Conservation (phyloP, 2,888 invertebrate species). For the Tetheella fluctuosa region DNA sequence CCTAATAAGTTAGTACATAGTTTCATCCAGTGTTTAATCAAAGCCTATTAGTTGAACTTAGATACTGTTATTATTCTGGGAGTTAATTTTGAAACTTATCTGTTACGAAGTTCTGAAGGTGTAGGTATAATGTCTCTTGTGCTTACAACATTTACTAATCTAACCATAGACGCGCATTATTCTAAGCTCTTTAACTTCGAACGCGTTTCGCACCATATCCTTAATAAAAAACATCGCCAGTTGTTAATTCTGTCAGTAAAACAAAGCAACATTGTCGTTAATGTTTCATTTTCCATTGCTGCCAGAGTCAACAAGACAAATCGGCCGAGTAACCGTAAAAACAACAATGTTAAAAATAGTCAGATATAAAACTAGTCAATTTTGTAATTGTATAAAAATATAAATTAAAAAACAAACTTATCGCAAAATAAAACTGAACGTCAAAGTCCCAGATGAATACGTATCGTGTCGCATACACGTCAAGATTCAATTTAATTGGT, state of each 20-base stretch:
- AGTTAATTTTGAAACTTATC: constrained; percentile 1
- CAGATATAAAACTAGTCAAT: neutral
- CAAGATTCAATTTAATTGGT: neutral
- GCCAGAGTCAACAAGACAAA: neutral
- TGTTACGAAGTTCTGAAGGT: neutral
- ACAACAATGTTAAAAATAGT: neutral
- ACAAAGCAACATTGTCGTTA: constrained; percentile 2
- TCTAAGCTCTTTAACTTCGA: neutral
- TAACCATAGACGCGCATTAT: neutral
- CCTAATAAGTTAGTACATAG: neutral
- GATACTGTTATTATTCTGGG: neutral
- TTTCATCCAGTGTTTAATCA: constrained; percentile 3
- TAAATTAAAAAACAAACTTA: constrained; percentile 38
- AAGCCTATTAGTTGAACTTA: neutral
- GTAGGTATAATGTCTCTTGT: neutral
- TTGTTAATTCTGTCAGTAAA: neutral
- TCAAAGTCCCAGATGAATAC: constrained; percentile 20
- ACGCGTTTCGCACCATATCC: neutral
- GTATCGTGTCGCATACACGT: constrained; percentile 22
- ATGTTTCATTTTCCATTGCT: neutral
- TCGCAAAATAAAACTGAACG: constrained; percentile 32
- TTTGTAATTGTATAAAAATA: neutral
- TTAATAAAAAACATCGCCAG: neutral
- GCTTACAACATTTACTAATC: neutral
- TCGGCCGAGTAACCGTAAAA: neutral